Conservation (phyloP, 2,113 vertebrate species). For the Lethenteron camtschaticum region DNA sequence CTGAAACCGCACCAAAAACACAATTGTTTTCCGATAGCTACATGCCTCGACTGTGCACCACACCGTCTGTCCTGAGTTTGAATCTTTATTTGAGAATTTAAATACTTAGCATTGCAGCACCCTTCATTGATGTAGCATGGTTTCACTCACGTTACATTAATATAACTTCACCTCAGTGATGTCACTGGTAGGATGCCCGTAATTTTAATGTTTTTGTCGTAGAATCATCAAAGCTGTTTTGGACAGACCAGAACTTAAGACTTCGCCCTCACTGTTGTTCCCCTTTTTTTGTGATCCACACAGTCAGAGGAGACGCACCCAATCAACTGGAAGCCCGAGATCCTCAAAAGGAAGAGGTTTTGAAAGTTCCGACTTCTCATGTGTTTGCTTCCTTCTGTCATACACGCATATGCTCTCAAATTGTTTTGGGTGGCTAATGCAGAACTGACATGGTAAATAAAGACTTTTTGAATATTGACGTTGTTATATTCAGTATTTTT, state of each 20-base stretch:
- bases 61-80: too few species aligned
- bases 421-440: too few species aligned
- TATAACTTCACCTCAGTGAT: not conserved
- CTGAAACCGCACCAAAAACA: too few species aligned
- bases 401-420: too few species aligned
- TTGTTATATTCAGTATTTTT: too few species aligned
- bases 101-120: not conserved
- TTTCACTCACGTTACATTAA: too few species aligned
- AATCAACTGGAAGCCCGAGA: slow-evolving; percentile 95
- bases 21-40: too few species aligned
- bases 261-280: not conserved
- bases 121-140: too few species aligned
- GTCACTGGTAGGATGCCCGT: not conserved
- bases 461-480: too few species aligned
- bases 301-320: slow-evolving; percentile 93
- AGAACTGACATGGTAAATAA: too few species aligned
- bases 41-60: too few species aligned
- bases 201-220: not conserved
- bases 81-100: too few species aligned
- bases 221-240: not conserved
- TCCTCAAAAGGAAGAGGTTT: slow-evolving; percentile 91
- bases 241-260: not conserved
- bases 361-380: slow-evolving; percentile 17
- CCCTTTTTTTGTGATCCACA: slow-evolving; percentile 13
- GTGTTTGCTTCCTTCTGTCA: not conserved